Percentiles rank a stretch among this genome's conserved stretches.
These are phyloP conservation scores for Stictonetta naevosa DNA, from an alignment of 2,113 vertebrate genomes.

Conservation along the genomic window DNA sequence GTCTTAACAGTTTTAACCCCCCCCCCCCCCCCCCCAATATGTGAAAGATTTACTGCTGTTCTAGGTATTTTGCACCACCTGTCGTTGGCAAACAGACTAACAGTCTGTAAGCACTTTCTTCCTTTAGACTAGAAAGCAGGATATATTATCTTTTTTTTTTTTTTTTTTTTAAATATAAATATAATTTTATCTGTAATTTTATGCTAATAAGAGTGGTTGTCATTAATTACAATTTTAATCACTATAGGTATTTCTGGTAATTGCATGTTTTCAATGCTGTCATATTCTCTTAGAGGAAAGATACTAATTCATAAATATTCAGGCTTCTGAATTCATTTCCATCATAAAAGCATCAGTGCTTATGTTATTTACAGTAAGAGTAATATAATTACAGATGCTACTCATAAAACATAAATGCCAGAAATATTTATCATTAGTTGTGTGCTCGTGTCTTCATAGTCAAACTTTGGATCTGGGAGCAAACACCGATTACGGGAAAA, in stretches of 20 bases:
- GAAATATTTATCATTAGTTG: constrained; percentile 59
- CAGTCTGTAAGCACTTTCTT: not conserved
- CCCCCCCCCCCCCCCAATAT: not conserved
- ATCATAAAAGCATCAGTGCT: constrained; percentile 66
- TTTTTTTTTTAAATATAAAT: not conserved
- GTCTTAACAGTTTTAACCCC: not conserved
- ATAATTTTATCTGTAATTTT: constrained; percentile 5
- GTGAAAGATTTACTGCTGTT: not conserved
- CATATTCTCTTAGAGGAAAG: constrained; percentile 57
- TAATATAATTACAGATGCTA: constrained; percentile 63
- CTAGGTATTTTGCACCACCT: constrained; percentile 3
- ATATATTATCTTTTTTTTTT: not conserved
- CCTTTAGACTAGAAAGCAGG: not conserved
- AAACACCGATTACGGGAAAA: not conserved
- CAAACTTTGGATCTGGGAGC: not conserved
- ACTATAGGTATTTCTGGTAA: constrained; percentile 70
- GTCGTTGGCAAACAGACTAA: not conserved
- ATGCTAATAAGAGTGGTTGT: constrained; percentile 55
- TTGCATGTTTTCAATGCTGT: constrained; percentile 65
- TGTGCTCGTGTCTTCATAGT: not conserved
- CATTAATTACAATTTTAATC: constrained; percentile 73
- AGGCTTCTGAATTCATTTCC: constrained; percentile 63
- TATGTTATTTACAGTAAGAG: constrained; percentile 65
- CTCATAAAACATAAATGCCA: constrained; percentile 57
- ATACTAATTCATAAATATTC: constrained; percentile 69